Percentiles rank a stretch among this genome's conserved stretches.
phyloP scores from a whole-genome alignment of 2,888 invertebrate species.

The Heliconius ismenius region DNA sequence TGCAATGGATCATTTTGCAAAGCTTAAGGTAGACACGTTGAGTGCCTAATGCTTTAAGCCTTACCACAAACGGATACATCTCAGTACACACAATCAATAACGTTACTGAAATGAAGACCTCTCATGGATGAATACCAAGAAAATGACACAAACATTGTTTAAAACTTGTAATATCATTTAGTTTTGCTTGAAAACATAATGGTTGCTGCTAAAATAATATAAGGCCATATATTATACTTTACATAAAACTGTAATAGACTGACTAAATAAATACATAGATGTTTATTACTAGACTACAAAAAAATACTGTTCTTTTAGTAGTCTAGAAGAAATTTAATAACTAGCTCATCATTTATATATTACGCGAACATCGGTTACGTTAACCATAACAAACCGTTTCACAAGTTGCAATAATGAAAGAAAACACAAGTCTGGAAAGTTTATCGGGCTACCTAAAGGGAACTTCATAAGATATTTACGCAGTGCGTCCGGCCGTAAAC shows the following conservation, averaged over 20 bases:
- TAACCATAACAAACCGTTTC: slow-evolving; percentile 30
- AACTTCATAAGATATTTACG: slow-evolving; percentile 56
- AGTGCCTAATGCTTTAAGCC: slow-evolving; percentile 47
- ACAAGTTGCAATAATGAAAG: slow-evolving; percentile 46
- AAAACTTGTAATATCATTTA: neutral
- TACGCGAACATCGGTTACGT: slow-evolving; percentile 8
- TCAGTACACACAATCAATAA: slow-evolving; percentile 43
- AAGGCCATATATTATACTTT: neutral
- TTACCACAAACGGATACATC: slow-evolving; percentile 44
- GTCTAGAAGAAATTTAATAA: slow-evolving; percentile 9
- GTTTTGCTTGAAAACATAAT: neutral
- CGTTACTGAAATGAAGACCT: slow-evolving; percentile 34
- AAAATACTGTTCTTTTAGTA: neutral
- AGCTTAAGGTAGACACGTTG: slow-evolving; percentile 46
- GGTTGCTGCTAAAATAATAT: neutral
- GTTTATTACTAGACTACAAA: neutral
- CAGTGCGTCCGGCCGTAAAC: slow-evolving; percentile 52
- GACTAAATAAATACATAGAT: neutral
- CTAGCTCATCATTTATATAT: slow-evolving; percentile 30
- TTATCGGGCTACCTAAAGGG: slow-evolving; percentile 40
- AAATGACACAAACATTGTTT: neutral
- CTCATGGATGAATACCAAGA: neutral
- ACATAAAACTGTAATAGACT: neutral
- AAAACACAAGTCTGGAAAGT: slow-evolving; percentile 43
- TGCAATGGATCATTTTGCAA: slow-evolving; percentile 46